These are phyloP conservation scores for Phalangium opilio DNA, from an alignment of 2,888 invertebrate genomes.

Conservation along the genomic window DNA sequence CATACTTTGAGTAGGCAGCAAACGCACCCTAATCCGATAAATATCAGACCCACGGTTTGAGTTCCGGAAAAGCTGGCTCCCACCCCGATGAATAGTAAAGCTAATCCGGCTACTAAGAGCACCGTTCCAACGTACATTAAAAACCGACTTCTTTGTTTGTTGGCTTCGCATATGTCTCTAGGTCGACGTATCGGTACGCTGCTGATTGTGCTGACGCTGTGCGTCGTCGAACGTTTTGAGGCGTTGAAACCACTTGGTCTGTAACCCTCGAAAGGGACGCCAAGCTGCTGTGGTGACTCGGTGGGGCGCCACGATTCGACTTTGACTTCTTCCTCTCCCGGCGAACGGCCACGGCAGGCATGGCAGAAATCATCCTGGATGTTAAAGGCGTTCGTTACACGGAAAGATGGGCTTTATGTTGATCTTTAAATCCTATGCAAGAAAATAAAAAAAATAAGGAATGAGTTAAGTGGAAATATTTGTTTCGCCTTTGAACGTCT, in stretches of 20 bases:
- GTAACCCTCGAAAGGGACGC: constrained; percentile 7
- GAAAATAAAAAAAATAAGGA: no score
- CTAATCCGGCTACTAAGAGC: constrained; percentile 17
- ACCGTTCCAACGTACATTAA: constrained; percentile 19
- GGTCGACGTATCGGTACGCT: neutral
- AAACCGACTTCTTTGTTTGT: constrained; percentile 13
- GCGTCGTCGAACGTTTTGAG: constrained; percentile 1
- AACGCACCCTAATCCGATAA: constrained; percentile 18
- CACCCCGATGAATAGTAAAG: constrained; percentile 18
- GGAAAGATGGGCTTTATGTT: no score
- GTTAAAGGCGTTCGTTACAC: no score
- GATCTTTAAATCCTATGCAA: no score
- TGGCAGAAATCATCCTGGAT: constrained; percentile 58
- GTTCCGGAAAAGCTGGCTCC: constrained; percentile 13
- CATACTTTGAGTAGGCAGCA: constrained; percentile 18
- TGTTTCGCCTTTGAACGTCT: no score
- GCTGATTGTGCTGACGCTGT: constrained; percentile 12
- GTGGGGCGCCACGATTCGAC: constrained; percentile 11
- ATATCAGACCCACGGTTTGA: constrained; percentile 17
- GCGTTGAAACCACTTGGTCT: neutral
- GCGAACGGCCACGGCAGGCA: constrained; percentile 71
- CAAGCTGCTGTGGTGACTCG: constrained; percentile 14
- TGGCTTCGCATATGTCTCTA: constrained; percentile 7
- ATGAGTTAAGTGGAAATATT: no score
- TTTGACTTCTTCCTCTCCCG: constrained; percentile 57